Evolutionary conservation across 2,888 invertebrate genomes (phyloP).

Genomic region (Meiosimyza platycephala): DNA sequence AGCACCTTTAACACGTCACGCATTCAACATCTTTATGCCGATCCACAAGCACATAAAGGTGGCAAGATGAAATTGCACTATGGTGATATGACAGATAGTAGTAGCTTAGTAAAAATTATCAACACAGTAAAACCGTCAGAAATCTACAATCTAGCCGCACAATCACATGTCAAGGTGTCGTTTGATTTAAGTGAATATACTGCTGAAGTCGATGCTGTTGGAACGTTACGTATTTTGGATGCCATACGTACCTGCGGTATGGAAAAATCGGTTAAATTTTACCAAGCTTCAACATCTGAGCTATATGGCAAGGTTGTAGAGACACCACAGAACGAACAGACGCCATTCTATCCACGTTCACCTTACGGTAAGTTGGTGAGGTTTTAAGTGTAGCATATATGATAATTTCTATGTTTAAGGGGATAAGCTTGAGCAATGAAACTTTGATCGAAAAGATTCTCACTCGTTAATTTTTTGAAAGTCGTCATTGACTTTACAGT

Average conservation of each 20-base stretch:
- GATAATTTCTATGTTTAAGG: no score
- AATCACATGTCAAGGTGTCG: slow-evolving; percentile 99
- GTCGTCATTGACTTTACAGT: no score
- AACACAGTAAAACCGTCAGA: slow-evolving; percentile 79
- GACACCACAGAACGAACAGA: slow-evolving; percentile 92
- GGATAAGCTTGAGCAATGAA: no score
- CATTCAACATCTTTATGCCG: slow-evolving; percentile 94
- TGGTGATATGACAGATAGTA: slow-evolving; percentile 98
- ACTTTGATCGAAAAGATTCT: no score
- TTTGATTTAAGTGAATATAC: slow-evolving; percentile 99
- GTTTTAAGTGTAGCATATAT: no score
- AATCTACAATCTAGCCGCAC: slow-evolving; percentile 98
- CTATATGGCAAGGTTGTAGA: slow-evolving; percentile 93
- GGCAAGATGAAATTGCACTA: slow-evolving; percentile 95
- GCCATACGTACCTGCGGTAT: slow-evolving; percentile 91
- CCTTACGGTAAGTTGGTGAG: slow-evolving; percentile 83
- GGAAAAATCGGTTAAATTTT: slow-evolving; percentile 84
- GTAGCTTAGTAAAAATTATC: slow-evolving; percentile 90
- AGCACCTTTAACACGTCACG: slow-evolving; percentile 97
- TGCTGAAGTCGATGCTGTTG: slow-evolving; percentile 97
- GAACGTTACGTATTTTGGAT: slow-evolving; percentile 89
- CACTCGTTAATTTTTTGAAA: no score
- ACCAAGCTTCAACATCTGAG: slow-evolving; percentile 97
- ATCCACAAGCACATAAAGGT: slow-evolving; percentile 88
- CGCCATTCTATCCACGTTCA: slow-evolving; percentile 95